Evolutionary conservation across 2,888 invertebrate genomes (phyloP).

Genomic region (Sphaerophoria rueppellii): DNA sequence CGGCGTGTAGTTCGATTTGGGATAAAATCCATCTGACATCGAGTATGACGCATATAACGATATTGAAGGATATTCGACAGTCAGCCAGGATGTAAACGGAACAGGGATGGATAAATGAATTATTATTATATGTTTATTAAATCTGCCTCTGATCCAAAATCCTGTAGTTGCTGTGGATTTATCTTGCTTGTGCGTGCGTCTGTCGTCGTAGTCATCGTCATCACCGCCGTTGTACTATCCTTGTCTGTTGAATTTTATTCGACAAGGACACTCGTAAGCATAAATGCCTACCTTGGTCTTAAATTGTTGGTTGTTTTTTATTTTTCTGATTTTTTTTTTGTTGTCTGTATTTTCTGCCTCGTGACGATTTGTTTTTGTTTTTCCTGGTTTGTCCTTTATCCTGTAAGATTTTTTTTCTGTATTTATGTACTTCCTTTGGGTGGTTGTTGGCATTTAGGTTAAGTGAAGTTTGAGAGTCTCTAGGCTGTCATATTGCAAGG

Average conservation of each 20-base stretch:
- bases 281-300: constrained; percentile 28
- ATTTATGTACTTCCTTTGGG: constrained; percentile 10
- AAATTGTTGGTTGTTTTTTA: constrained; percentile 27
- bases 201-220: background rate
- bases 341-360: background rate
- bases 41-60: constrained; percentile 21
- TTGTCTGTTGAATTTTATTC: constrained; percentile 8
- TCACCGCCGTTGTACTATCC: background rate
- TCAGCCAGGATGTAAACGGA: background rate
- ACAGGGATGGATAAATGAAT: constrained; percentile 60
- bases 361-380: constrained; percentile 22
- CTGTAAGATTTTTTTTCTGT: background rate
- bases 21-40: constrained; percentile 35
- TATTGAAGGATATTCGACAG: background rate
- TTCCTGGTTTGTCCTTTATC: constrained; percentile 1
- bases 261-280: constrained; percentile 26
- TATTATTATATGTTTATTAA: constrained; percentile 61
- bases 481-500: background rate
- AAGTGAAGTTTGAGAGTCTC: background rate
- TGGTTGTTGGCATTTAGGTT: constrained; percentile 43
- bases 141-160: constrained; percentile 64
- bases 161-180: constrained; percentile 36
- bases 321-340: constrained; percentile 1
- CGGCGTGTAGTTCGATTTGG: constrained; percentile 26
- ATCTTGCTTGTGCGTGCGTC: background rate